phyloP scores from a whole-genome alignment of 2,797 vertebrate genomes.

The Oryzias sinensis region DNA sequence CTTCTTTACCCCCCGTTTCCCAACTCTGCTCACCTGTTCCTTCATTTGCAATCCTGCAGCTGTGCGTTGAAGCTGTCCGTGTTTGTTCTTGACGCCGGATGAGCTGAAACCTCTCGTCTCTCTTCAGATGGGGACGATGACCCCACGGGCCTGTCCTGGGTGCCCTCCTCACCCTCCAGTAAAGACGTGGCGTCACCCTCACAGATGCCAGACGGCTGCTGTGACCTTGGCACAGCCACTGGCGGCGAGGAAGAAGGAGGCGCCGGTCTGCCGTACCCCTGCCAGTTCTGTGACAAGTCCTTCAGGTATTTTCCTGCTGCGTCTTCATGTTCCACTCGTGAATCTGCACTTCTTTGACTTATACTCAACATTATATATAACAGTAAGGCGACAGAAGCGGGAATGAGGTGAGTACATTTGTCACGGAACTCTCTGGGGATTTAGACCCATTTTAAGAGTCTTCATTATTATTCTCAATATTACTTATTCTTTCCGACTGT shows the following conservation, averaged over 20 bases:
- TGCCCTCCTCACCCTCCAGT: constrained; percentile 99
- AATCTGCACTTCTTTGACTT: constrained; percentile 6
- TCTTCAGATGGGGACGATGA: constrained; percentile 96
- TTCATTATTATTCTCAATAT: constrained; percentile 31
- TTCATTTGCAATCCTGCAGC: constrained; percentile 26
- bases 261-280: constrained; percentile 95
- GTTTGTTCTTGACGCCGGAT: not conserved
- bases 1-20: constrained; percentile 49
- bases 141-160: constrained; percentile 94
- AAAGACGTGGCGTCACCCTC: constrained; percentile 99
- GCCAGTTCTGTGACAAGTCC: constrained; percentile 99
- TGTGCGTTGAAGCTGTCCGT: constrained; percentile 12
- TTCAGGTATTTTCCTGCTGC: constrained; percentile 75
- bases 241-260: constrained; percentile 97
- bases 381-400: constrained; percentile 40
- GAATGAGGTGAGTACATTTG: constrained; percentile 64
- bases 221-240: constrained; percentile 90
- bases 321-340: not conserved
- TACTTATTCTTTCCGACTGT: constrained; percentile 6
- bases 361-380: constrained; percentile 26
- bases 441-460: constrained; percentile 57
- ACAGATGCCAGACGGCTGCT: constrained; percentile 97
- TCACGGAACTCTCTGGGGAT: constrained; percentile 38
- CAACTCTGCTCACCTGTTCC: constrained; percentile 44
- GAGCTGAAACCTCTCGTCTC: not conserved